These are phyloP conservation scores for Chaenogobius annularis DNA, from an alignment of 2,113 vertebrate genomes.

Conservation along the genomic window DNA sequence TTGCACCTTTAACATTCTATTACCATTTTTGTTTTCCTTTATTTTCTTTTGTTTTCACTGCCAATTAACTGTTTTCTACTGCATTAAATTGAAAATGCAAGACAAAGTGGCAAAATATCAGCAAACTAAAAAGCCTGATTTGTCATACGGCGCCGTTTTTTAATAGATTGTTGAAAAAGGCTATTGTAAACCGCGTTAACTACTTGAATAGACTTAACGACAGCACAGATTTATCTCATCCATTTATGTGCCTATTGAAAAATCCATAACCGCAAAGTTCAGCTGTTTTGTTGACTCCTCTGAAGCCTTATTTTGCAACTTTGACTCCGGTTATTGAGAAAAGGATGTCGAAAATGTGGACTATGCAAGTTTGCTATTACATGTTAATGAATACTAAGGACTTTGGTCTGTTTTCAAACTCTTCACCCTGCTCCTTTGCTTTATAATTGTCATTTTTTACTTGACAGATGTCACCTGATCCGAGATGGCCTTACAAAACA, in stretches of 20 bases:
- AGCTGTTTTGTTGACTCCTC: not conserved
- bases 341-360: slow-evolving; percentile 1
- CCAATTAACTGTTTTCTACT: not conserved
- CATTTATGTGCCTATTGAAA: not conserved
- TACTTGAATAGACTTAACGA: not conserved
- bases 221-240: not conserved
- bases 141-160: not conserved
- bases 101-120: not conserved
- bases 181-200: not conserved
- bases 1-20: no score
- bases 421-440: not conserved
- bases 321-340: slow-evolving; percentile 4
- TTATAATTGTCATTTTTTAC: slow-evolving; percentile 21
- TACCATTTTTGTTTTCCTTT: no score
- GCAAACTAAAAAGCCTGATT: not conserved
- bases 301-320: not conserved
- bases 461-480: slow-evolving; percentile 20
- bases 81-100: not conserved
- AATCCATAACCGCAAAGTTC: not conserved
- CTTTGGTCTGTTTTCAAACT: slow-evolving; percentile 12
- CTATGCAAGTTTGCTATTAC: not conserved
- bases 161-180: no score
- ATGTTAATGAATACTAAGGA: slow-evolving; percentile 26
- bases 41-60: no score
- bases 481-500: not conserved